These are phyloP conservation scores for Theristicus caerulescens DNA, from an alignment of 2,113 vertebrate species.

Conservation along the genomic window DNA sequence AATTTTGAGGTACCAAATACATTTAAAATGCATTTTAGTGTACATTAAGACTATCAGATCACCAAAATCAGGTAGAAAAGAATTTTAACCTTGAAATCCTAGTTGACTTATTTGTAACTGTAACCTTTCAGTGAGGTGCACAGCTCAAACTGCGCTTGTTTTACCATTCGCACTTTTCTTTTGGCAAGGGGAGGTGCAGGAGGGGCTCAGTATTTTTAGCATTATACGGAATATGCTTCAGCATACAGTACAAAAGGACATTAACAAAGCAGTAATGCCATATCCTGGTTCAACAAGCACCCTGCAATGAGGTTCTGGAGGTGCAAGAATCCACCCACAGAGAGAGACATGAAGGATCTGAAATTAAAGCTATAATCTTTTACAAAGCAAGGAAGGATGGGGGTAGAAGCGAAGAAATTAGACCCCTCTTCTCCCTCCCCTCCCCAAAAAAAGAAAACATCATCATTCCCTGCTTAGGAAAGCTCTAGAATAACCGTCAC, in stretches of 20 bases:
- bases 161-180: background rate
- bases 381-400: background rate
- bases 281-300: background rate
- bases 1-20: background rate
- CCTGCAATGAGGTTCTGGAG: background rate
- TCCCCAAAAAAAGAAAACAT: background rate
- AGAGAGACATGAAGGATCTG: background rate
- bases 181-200: background rate
- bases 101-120: background rate
- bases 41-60: background rate
- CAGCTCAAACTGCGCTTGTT: background rate
- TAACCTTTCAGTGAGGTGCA: background rate
- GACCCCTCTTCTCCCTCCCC: background rate
- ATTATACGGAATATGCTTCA: background rate
- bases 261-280: background rate
- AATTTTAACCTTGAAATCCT: background rate
- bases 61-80: background rate
- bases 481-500: background rate
- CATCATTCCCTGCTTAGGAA: background rate
- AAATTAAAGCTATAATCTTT: background rate
- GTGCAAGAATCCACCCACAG: background rate
- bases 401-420: background rate
- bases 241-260: background rate
- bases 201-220: background rate
- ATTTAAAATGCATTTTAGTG: background rate